phyloP scores from a whole-genome alignment of 2,797 vertebrate genomes.

The Sebastes diploproa region DNA sequence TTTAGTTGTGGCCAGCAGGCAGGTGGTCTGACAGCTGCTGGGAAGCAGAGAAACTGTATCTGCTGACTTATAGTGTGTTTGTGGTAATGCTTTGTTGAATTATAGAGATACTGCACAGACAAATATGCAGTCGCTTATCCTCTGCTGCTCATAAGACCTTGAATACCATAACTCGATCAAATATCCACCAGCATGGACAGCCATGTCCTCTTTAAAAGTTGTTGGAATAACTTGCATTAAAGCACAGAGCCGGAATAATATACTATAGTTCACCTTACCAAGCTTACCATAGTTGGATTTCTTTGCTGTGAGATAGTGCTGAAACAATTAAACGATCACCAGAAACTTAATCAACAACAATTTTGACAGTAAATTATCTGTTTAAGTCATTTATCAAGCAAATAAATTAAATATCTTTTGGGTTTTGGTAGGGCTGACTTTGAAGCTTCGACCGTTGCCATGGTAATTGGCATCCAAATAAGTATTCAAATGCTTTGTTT shows the following conservation, averaged over 20 bases:
- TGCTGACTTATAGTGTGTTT: slow-evolving; percentile 15
- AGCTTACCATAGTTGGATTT: background rate
- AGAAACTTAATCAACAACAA: background rate
- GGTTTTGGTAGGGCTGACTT: too few species aligned
- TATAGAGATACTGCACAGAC: slow-evolving; percentile 1
- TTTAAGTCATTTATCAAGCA: too few species aligned
- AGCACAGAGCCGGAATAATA: background rate
- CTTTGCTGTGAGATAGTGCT: background rate
- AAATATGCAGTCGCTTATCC: background rate
- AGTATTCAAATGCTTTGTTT: too few species aligned
- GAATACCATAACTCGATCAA: background rate
- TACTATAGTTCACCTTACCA: background rate
- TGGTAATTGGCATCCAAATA: too few species aligned
- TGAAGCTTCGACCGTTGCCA: too few species aligned
- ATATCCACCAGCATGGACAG: background rate
- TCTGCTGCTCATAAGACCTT: background rate
- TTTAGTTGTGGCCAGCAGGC: slow-evolving; percentile 18
- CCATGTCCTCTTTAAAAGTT: background rate
- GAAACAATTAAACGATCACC: background rate
- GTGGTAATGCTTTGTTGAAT: slow-evolving; percentile 10
- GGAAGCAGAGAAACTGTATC: slow-evolving; percentile 19
- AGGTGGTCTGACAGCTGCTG: slow-evolving; percentile 58
- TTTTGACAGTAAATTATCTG: background rate
- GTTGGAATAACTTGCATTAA: background rate
- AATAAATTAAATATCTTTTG: background rate